Percentiles rank a stretch among this genome's conserved stretches.
Evolutionary conservation across 30 jellyfish, hydroid and myxozoan species (phyloP).

Genomic region (Rhopilema esculentum): DNA sequence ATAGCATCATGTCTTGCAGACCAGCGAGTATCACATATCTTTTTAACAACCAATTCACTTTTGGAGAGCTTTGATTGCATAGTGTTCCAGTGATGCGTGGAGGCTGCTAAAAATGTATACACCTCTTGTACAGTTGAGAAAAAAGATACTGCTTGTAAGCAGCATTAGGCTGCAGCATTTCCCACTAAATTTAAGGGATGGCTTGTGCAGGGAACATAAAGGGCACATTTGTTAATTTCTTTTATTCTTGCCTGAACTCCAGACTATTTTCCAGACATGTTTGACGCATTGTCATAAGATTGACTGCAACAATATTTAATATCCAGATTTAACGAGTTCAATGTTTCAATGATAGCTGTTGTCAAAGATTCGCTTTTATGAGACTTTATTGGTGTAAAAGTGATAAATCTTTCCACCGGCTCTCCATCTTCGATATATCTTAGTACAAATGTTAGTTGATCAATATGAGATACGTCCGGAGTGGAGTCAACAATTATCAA

Average conservation of each 20-base stretch:
- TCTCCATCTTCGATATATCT: conserved; percentile 29
- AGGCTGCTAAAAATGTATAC: conserved; percentile 50
- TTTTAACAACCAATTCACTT: conserved; percentile 62
- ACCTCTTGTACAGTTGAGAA: conserved; percentile 62
- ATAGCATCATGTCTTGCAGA: conserved; percentile 72
- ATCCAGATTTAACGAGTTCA: conserved; percentile 30
- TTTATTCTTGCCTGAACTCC: conserved; percentile 64
- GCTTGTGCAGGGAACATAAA: conserved; percentile 55
- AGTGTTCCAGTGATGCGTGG: conserved; percentile 67
- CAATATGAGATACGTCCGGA: conserved; percentile 70
- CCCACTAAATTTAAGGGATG: conserved; percentile 71
- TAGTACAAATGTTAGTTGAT: conserved; percentile 47
- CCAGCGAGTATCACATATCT: conserved; percentile 69
- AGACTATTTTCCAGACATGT: conserved; percentile 60
- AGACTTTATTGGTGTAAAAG: conserved; percentile 23
- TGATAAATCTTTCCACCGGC: conserved; percentile 65
- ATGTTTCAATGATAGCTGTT: conserved; percentile 25
- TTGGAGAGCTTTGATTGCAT: conserved; percentile 59
- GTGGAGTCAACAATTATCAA: conserved; percentile 74
- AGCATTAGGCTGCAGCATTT: conserved; percentile 66
- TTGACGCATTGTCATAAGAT: conserved; percentile 70
- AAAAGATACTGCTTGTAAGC: conserved; percentile 70
- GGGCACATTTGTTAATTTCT: conserved; percentile 44
- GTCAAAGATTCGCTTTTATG: conserved; percentile 53
- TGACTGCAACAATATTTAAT: conserved; percentile 62